Conservation (phyloP, 2,113 vertebrate genomes). For the Dryoscopus gambensis region DNA sequence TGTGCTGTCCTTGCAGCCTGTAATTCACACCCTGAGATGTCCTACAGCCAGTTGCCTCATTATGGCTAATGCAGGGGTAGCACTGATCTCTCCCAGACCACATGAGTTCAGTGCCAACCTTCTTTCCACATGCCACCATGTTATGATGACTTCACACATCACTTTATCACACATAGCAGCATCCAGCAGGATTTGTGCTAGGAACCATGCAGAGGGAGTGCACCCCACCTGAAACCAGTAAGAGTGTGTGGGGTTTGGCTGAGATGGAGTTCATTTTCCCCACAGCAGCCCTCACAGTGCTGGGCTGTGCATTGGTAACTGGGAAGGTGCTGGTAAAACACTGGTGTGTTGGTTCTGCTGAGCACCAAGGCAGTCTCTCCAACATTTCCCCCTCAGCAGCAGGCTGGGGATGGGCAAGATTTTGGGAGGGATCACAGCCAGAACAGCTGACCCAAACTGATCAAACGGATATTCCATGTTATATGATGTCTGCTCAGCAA, state of each 20-base stretch:
- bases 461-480: no score
- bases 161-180: neutral
- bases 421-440: neutral
- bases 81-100: neutral
- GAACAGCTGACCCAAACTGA: neutral
- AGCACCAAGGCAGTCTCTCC: neutral
- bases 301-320: neutral
- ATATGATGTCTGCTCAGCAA: neutral
- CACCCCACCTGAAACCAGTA: neutral
- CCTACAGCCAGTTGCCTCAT: neutral
- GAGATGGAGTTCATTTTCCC: neutral
- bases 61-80: rapidly evolving
- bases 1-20: neutral
- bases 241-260: neutral
- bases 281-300: neutral
- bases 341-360: neutral
- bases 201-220: neutral
- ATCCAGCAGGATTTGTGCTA: neutral
- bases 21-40: neutral
- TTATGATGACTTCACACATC: neutral
- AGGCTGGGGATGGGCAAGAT: neutral
- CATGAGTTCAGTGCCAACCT: neutral
- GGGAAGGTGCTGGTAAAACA: neutral
- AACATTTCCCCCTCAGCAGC: neutral
- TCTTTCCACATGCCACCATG: neutral